These are phyloP conservation scores for Pao palembangensis DNA, from an alignment of 2,113 vertebrate species.

Conservation along the genomic window DNA sequence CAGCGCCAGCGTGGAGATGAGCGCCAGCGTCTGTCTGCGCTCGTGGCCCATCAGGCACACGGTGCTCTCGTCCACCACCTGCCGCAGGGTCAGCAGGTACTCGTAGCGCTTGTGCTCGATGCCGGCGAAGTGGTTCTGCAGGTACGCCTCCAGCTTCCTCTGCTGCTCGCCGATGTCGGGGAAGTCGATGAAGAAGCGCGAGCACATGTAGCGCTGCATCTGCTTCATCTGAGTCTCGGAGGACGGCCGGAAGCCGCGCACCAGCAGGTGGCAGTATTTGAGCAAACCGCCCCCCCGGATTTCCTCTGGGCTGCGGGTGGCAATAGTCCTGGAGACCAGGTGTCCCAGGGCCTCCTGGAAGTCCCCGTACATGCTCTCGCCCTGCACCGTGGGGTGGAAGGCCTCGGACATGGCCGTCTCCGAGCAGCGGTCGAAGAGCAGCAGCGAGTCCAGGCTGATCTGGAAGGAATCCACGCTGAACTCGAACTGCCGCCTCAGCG, in stretches of 20 bases:
- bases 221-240: constrained; percentile 83
- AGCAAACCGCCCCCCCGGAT: constrained; percentile 90
- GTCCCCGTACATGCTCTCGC: constrained; percentile 92
- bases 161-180: constrained; percentile 87
- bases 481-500: constrained; percentile 87
- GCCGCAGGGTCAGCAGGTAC: constrained; percentile 86
- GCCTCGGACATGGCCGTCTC: constrained; percentile 85
- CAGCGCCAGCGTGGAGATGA: constrained; percentile 86
- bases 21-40: constrained; percentile 87
- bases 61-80: constrained; percentile 91
- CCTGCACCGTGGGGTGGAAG: constrained; percentile 89
- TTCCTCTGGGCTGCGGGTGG: constrained; percentile 88
- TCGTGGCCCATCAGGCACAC: constrained; percentile 97
- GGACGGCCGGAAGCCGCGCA: constrained; percentile 82
- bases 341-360: constrained; percentile 87
- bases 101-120: constrained; percentile 87
- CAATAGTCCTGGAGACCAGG: constrained; percentile 81
- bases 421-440: constrained; percentile 87
- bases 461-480: constrained; percentile 94
- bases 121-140: constrained; percentile 90
- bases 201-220: constrained; percentile 95
- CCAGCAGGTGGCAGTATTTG: constrained; percentile 94
- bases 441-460: constrained; percentile 88
- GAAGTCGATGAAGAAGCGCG: constrained; percentile 96
- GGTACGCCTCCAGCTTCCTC: constrained; percentile 86